A percentile compares a stretch with the other conserved stretches of the same genome.
These are phyloP conservation scores for Athalia rosae DNA, from an alignment of 2,888 invertebrate species.

Conservation along the genomic window DNA sequence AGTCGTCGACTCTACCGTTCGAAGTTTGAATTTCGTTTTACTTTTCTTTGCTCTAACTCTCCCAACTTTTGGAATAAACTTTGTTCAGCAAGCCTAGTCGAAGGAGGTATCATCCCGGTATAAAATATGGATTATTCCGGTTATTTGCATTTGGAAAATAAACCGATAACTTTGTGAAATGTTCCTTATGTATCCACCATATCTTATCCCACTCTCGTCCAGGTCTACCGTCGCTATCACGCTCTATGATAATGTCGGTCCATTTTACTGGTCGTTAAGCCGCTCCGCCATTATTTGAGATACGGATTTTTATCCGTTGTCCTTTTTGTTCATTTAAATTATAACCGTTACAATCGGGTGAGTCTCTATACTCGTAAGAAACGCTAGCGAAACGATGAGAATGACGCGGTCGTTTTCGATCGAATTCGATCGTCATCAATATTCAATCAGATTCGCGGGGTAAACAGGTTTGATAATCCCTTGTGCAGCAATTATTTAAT, in stretches of 20 bases:
- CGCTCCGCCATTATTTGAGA: too few species aligned
- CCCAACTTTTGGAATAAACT: slow-evolving; percentile 68
- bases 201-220: slow-evolving; percentile 24
- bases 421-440: not conserved
- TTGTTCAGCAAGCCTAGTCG: slow-evolving; percentile 60
- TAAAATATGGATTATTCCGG: slow-evolving; percentile 72
- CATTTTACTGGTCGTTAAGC: too few species aligned
- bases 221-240: slow-evolving; percentile 3
- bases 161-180: slow-evolving; percentile 64
- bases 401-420: too few species aligned
- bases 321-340: too few species aligned
- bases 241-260: not conserved
- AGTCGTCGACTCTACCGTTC: slow-evolving; percentile 32
- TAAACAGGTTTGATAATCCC: not conserved
- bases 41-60: slow-evolving; percentile 48
- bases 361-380: too few species aligned
- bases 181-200: slow-evolving; percentile 49
- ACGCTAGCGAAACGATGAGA: too few species aligned
- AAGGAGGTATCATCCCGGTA: slow-evolving; percentile 66
- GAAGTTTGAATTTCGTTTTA: slow-evolving; percentile 39
- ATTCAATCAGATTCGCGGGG: slow-evolving; percentile 1
- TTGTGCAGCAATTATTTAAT: not conserved
- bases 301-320: too few species aligned
- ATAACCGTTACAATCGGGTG: too few species aligned
- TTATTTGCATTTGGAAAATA: slow-evolving; percentile 71